These are phyloP conservation scores for Drosophila orosa DNA, from an alignment of 1,140 invertebrate species.

Conservation along the genomic window DNA sequence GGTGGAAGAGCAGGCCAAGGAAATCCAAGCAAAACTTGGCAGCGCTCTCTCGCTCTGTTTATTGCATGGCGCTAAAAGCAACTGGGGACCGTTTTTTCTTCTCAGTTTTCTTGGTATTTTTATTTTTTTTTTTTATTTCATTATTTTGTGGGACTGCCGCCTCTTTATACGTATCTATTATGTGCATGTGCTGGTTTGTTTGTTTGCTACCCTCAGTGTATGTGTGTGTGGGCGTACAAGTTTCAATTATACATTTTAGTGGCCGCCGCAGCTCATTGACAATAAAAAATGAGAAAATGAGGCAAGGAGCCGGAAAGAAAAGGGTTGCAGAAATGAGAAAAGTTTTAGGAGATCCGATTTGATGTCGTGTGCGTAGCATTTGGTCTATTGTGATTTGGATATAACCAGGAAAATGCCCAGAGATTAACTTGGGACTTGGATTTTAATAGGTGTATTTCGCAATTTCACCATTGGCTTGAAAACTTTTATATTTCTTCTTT, in stretches of 20 bases:
- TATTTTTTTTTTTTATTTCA: not conserved
- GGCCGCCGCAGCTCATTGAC: conserved; percentile 67
- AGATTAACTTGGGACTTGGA: conserved; percentile 11
- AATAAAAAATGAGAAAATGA: conserved; percentile 31
- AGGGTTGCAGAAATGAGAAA: conserved; percentile 66
- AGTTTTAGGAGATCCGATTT: conserved; percentile 52
- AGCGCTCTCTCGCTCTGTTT: conserved; percentile 68
- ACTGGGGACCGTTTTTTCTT: conserved; percentile 64
- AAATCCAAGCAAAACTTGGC: conserved; percentile 70
- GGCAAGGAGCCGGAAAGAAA: conserved; percentile 35
- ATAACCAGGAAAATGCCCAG: conserved; percentile 9
- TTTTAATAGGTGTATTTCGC: not conserved
- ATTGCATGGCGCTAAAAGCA: conserved; percentile 76
- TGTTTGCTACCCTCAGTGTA: conserved; percentile 14
- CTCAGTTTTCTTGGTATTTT: conserved; percentile 4
- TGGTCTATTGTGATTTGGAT: conserved; percentile 6
- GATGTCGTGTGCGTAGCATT: conserved; percentile 36
- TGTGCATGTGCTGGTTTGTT: conserved; percentile 36
- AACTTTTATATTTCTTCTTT: not conserved
- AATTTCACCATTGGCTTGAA: not conserved
- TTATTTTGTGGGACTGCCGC: conserved; percentile 26
- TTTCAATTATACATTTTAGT: conserved; percentile 80
- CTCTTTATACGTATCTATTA: conserved; percentile 34
- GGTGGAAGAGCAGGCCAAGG: conserved; percentile 37
- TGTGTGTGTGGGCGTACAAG: conserved; percentile 69